These are phyloP conservation scores for Calyptommatus sinebrachiatus DNA, from an alignment of 2,113 vertebrate species.

Conservation along the genomic window DNA sequence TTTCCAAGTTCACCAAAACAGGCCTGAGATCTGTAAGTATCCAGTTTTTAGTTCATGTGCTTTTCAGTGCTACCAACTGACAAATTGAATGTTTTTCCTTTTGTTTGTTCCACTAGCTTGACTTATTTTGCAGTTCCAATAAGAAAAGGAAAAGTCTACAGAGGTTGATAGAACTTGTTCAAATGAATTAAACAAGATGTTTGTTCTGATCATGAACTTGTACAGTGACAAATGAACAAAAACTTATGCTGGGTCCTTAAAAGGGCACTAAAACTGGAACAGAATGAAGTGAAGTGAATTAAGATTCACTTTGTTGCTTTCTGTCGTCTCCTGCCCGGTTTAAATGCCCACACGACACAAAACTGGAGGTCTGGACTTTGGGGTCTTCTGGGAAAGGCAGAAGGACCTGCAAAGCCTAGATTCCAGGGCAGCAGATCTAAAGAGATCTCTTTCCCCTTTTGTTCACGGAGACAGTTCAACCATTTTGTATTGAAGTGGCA, in stretches of 20 bases:
- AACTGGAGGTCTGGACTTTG: no score
- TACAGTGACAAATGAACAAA: neutral
- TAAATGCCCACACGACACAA: no score
- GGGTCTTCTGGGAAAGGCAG: no score
- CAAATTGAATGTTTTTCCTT: constrained; percentile 8
- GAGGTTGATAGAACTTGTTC: constrained; percentile 3
- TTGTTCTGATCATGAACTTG: neutral
- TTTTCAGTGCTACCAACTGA: constrained; percentile 21
- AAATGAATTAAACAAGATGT: constrained; percentile 10
- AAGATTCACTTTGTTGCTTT: no score
- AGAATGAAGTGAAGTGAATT: no score
- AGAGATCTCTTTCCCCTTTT: no score
- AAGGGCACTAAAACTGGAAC: no score
- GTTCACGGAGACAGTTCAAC: no score
- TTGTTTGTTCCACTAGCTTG: neutral
- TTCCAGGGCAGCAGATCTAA: no score
- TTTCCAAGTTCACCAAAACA: neutral
- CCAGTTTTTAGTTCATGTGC: neutral
- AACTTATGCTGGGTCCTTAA: neutral
- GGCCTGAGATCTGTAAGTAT: neutral
- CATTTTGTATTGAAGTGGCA: no score
- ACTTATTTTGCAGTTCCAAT: constrained; percentile 1
- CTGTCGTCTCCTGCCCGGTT: no score
- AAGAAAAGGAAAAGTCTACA: constrained; percentile 7
- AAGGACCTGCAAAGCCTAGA: no score